Base-by-base conservation (phyloP, 2,113 vertebrate species). In the Erythrolamprus reginae region DNA sequence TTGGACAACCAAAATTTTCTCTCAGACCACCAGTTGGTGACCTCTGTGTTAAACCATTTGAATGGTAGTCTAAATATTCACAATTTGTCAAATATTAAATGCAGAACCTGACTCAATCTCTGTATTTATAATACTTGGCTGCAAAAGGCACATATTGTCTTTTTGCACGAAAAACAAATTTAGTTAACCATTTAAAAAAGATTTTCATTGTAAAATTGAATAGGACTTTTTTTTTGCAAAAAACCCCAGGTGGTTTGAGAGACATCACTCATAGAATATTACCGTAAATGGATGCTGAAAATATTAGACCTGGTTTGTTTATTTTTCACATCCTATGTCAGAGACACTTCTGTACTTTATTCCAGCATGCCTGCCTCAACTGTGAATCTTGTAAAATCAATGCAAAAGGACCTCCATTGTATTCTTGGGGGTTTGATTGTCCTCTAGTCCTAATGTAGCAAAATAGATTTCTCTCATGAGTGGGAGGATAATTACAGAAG, bases 391-490 rank as follows among this genome's bases (percentile, higher is more conserved):
- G 89, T 50, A 55, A 50, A 89, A 47, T 61, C 12, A 90, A 47
- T 85, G n/a, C n/a, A 19, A 65, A 58, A 85, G n/a, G 38, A 52
- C 23, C n/a, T 45, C 51, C 26, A 65, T 82, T n/a, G 26, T 26
- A 52, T 77, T 47, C 2, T 58, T 86, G 50, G 61, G 12, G 15
- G 83, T 91, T 83, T 58, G 21, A 88, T 33, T 61, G 42, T 88
- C 21, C 23, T 88, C 28, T 50, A 38, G 53, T 83, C 38, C 77
- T n/a, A 83, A 1, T 50, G 85, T 48, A 58, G 19, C 21, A 83
- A 91, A 88, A 88, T 61, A 53, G 52, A 91, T 91, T 87, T 88
- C 86, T 88, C 70, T 84, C 86, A 88, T 47, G 83, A 88, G 28
- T 42, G 50, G 51, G 47, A 61, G 26, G 21, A 52, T 61, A 84